Evolutionary conservation across 2,113 vertebrate species (phyloP), one percentile per base, ranked within the genome.

Genomic region (Heterotilapia buettikoferi): DNA sequence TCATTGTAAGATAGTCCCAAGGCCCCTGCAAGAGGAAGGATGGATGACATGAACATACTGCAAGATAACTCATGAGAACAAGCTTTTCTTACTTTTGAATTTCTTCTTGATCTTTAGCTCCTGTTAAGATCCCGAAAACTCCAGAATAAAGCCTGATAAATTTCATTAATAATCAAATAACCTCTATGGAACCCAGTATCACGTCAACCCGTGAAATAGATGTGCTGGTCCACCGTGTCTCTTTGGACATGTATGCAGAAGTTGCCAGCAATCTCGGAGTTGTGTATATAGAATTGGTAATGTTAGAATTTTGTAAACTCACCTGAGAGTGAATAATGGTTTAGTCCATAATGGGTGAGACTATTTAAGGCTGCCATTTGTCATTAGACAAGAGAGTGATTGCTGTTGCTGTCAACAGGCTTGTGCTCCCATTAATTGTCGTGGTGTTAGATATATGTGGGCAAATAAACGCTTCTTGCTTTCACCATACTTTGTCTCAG

Each of bases 81-180:
- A 61, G 31, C 57, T 33, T 61, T 61, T 33, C 2, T 33, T 61
- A 36, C 6, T 38, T 66, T 66, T 1, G 12, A 40, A 71, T 43
- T 71, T 71, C n/a, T 43, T 14, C 38, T 73, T 24, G 1, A 73
- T 16, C 8, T 26, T 73, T 73, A 73, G 21, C 38, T 73, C 38
- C n/a, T 43, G 66, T 71, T 71, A 71, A 68, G 19, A 13, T 68
- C 63, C n/a, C 0, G 0, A 13, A 71, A 71, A 14, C 2, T 26
- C n/a, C 21, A 0, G 0, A 71, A 43, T 43, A 24, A 71, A 43
- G 5, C 13, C 38, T 14, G 12, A 43, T 43, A 24, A 4, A 24
- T 71, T 24, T 43, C 2, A 71, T 24, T 43, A 16, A 24, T 43
- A 43, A 43, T 38, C 36, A 16, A 71, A 71, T 24, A 43, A 71